phyloP scores from a whole-genome alignment of 2,113 vertebrate genomes.

The Daubentonia madagascariensis region DNA sequence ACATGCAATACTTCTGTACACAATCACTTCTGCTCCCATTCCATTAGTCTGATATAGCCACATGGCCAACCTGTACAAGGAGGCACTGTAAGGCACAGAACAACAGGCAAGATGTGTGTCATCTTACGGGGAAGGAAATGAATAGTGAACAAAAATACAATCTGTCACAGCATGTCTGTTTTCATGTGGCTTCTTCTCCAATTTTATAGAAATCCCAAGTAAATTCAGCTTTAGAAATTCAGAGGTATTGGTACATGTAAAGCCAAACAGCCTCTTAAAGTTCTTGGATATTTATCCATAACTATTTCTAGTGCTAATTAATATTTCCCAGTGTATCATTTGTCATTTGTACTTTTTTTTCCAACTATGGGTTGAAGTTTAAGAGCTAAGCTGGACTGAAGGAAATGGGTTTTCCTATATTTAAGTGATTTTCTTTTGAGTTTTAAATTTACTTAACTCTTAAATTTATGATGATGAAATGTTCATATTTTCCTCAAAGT shows the following conservation, averaged over 20 bases:
- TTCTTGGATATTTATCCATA: background rate
- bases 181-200: background rate
- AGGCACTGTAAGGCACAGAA: background rate
- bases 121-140: background rate
- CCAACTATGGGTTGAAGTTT: background rate
- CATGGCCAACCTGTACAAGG: rapidly evolving
- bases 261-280: no score
- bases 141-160: background rate
- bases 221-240: background rate
- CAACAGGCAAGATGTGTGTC: background rate
- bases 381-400: background rate
- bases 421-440: background rate
- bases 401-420: background rate
- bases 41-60: background rate
- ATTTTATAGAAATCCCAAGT: background rate
- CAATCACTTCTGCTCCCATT: no score
- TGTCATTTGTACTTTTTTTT: background rate
- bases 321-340: background rate
- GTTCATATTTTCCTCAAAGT: background rate
- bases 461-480: background rate
- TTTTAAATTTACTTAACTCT: constrained; percentile 2
- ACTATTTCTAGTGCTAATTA: background rate
- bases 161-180: background rate
- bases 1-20: background rate
- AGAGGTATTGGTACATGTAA: background rate